Evolutionary conservation across 2,888 invertebrate genomes (phyloP).

Genomic region (Tenthredo mesomela): DNA sequence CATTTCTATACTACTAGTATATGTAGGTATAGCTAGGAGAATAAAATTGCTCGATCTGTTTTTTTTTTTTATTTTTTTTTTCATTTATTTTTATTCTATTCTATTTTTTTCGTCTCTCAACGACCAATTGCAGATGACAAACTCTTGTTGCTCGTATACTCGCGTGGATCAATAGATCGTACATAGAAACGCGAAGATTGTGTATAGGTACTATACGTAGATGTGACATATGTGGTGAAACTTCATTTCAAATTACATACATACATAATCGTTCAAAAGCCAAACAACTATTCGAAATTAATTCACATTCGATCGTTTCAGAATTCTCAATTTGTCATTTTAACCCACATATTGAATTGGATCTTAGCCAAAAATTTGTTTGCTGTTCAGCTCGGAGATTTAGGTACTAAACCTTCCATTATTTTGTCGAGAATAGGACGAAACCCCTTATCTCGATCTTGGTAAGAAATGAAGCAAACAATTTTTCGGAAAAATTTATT

Average conservation of each 20-base stretch:
- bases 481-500: background rate
- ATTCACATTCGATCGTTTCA: background rate
- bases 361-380: background rate
- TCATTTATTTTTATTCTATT: too few relatives aligned
- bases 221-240: background rate
- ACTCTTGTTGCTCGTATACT: background rate
- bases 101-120: background rate
- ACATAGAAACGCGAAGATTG: background rate
- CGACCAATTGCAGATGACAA: slow-evolving; percentile 28
- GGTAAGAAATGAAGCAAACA: background rate
- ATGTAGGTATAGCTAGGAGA: background rate
- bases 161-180: background rate
- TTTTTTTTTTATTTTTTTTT: background rate
- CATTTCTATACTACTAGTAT: background rate
- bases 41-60: slow-evolving; percentile 5
- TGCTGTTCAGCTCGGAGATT: background rate
- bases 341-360: slow-evolving; percentile 24
- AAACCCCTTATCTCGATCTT: background rate
- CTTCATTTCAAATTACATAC: background rate
- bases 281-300: background rate
- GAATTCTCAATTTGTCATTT: background rate
- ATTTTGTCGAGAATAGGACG: background rate
- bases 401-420: background rate
- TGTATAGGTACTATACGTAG: background rate
- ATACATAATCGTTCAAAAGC: background rate